phyloP scores from a whole-genome alignment of 2,797 vertebrate species.

The Botia almorhae region DNA sequence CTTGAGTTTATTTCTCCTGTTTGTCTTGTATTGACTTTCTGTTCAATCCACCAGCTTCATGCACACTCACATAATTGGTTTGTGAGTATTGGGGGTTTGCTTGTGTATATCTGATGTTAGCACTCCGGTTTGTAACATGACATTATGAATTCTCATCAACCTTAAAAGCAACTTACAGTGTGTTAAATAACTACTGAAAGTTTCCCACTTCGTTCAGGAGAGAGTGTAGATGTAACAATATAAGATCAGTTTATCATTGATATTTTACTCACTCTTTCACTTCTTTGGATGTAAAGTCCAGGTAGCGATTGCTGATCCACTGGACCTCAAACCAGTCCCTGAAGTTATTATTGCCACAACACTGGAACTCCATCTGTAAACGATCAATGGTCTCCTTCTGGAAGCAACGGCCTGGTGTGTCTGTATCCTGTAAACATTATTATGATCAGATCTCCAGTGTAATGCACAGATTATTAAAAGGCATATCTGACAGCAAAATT shows the following conservation, averaged over 20 bases:
- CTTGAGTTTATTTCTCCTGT: neutral
- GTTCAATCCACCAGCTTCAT: conserved; percentile 1
- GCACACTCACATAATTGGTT: conserved; percentile 6
- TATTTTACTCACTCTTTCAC: conserved; percentile 94
- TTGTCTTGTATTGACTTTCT: conserved; percentile 31
- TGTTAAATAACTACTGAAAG: conserved; percentile 3
- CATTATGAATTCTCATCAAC: conserved; percentile 17
- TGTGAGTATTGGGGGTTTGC: neutral
- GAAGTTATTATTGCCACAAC: conserved; percentile 95
- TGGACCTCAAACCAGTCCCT: conserved; percentile 98
- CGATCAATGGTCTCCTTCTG: conserved; percentile 97
- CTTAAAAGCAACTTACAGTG: neutral
- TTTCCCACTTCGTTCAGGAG: neutral
- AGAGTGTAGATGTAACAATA: neutral
- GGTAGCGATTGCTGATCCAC: conserved; percentile 97
- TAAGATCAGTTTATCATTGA: neutral
- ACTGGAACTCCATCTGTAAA: conserved; percentile 95
- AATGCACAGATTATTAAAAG: neutral
- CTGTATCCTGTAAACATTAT: conserved; percentile 83
- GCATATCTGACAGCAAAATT: too few relatives aligned
- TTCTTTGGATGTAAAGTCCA: conserved; percentile 95
- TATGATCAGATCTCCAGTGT: neutral
- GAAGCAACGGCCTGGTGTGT: conserved; percentile 94
- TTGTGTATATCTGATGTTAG: neutral
- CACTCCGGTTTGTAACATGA: neutral